Evolutionary conservation across 2,113 vertebrate species (phyloP).

Genomic region (Ictalurus punctatus): DNA sequence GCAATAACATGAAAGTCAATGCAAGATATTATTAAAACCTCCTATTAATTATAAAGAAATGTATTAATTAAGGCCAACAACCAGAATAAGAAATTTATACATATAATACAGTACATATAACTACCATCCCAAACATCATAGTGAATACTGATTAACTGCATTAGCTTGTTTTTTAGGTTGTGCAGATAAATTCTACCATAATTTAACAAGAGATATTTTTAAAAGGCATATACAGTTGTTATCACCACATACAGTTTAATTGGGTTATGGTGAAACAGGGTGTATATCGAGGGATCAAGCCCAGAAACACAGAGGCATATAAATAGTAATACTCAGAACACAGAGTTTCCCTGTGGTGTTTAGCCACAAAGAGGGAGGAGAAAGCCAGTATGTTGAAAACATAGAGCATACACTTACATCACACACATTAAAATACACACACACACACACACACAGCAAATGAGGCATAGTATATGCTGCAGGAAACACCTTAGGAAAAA

Average conservation of each 20-base stretch:
- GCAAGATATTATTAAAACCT: not conserved
- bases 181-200: not conserved
- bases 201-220: not conserved
- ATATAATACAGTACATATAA: not conserved
- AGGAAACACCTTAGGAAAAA: slow-evolving; percentile 40
- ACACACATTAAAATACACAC: not conserved
- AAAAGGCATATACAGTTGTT: not conserved
- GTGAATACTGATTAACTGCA: not conserved
- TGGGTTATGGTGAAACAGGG: slow-evolving; percentile 3
- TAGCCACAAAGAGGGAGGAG: slow-evolving; percentile 7
- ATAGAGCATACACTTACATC: not conserved
- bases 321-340: slow-evolving; percentile 51
- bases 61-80: too few species aligned
- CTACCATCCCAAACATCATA: not conserved
- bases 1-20: not conserved
- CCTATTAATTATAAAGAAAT: not conserved
- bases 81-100: not conserved
- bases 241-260: not conserved
- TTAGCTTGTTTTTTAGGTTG: not conserved
- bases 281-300: slow-evolving; percentile 15
- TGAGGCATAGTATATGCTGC: slow-evolving; percentile 19
- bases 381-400: not conserved
- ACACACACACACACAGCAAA: slow-evolving; percentile 12
- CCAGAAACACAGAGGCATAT: slow-evolving; percentile 19
- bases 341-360: slow-evolving; percentile 36